A percentile compares a stretch with the other conserved stretches of the same genome.
These are phyloP conservation scores for Perca fluviatilis DNA, from an alignment of 2,113 vertebrate genomes.

Conservation along the genomic window DNA sequence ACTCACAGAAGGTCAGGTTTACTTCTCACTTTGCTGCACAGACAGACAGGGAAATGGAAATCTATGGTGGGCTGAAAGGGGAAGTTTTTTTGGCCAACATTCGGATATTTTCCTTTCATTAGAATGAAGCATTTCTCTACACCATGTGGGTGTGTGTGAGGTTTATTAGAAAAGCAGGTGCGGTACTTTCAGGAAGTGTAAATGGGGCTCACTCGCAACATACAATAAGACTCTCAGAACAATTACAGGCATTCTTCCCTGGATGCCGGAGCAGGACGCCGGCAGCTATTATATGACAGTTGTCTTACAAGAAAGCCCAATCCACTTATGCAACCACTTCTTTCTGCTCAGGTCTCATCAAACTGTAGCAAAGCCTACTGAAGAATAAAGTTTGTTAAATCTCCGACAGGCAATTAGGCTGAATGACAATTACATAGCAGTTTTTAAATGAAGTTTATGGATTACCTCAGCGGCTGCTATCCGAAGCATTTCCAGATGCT, in stretches of 20 bases:
- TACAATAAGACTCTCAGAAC: background rate
- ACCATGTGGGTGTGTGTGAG: background rate
- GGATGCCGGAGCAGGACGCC: background rate
- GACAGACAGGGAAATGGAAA: background rate
- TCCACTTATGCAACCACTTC: background rate
- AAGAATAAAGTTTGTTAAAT: background rate
- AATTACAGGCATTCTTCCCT: background rate
- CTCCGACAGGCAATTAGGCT: background rate
- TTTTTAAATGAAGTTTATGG: background rate
- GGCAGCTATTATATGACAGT: background rate
- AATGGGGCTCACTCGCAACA: background rate
- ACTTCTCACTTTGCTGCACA: background rate
- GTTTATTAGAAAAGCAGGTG: constrained; percentile 32
- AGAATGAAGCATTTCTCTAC: background rate
- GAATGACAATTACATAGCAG: constrained; percentile 25
- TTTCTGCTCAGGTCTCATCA: background rate
- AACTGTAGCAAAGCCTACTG: too few relatives aligned
- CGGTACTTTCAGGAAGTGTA: background rate
- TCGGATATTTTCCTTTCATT: background rate
- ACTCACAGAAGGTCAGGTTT: background rate
- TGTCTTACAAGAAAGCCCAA: background rate
- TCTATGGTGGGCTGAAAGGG: background rate
- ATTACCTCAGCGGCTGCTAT: constrained; percentile 60
- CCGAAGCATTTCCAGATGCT: constrained; percentile 37
- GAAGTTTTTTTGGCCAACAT: too few relatives aligned